Percentiles rank a stretch among this genome's conserved stretches.
Conservation (phyloP, 2,113 vertebrate species). For the Podiceps cristatus region DNA sequence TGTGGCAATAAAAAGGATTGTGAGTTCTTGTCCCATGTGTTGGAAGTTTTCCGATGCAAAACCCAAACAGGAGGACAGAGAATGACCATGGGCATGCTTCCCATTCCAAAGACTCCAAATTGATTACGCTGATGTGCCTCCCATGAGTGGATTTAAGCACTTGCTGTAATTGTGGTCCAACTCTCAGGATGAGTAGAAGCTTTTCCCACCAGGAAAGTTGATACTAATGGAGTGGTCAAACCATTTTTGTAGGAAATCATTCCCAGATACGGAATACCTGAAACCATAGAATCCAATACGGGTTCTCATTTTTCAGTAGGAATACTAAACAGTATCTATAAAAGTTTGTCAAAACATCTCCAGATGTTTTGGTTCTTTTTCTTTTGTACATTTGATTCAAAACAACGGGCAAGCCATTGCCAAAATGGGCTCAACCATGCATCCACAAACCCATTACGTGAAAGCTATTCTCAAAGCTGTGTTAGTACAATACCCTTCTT, state of each 20-base stretch:
- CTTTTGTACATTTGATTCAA: too few species aligned
- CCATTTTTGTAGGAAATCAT: background rate
- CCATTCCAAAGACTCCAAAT: background rate
- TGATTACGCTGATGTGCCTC: background rate
- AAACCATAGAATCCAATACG: background rate
- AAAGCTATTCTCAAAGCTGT: too few species aligned
- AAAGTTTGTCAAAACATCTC: background rate
- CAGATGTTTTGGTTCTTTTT: too few species aligned
- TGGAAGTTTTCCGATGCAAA: background rate
- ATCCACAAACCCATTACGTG: too few species aligned
- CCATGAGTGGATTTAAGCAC: fast-evolving
- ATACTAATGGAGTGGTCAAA: background rate
- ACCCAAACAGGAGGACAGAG: background rate
- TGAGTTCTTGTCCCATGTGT: background rate
- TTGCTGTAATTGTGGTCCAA: background rate
- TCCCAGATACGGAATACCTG: background rate
- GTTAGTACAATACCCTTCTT: too few species aligned
- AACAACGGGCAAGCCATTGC: too few species aligned
- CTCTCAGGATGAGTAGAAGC: background rate
- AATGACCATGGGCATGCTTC: background rate
- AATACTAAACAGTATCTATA: background rate
- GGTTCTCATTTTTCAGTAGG: background rate
- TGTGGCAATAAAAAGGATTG: background rate
- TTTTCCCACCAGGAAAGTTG: background rate
- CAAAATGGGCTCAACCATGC: too few species aligned